Evolutionary conservation across 2,797 vertebrate genomes (phyloP).

Genomic region (Ara ararauna): DNA sequence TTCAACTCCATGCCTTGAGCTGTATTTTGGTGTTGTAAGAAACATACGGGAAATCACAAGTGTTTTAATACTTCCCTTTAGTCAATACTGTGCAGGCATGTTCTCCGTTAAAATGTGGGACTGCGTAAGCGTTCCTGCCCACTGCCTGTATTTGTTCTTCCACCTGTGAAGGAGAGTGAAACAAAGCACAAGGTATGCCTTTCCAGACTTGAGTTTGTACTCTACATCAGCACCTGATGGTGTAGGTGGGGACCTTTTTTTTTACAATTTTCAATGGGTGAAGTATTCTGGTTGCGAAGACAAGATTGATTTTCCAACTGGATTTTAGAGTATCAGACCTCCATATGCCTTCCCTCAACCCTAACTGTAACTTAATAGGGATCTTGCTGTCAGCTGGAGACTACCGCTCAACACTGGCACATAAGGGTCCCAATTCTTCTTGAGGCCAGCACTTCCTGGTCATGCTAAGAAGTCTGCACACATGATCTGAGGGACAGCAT

Average conservation of each 20-base stretch:
- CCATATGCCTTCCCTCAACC: neutral
- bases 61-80: neutral
- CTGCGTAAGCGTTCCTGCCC: neutral
- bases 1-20: neutral
- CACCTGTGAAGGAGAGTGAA: neutral
- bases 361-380: neutral
- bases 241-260: neutral
- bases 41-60: neutral
- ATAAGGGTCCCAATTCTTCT: neutral
- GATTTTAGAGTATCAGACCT: neutral
- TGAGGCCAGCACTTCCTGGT: neutral
- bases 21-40: neutral
- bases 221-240: neutral
- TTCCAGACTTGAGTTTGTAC: neutral
- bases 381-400: neutral
- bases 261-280: neutral
- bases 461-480: neutral
- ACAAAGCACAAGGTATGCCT: neutral
- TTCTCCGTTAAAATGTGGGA: neutral
- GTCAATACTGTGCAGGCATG: neutral
- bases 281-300: neutral
- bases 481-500: neutral
- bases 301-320: neutral
- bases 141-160: neutral
- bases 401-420: accelerated